Conservation (phyloP, 2,113 vertebrate genomes). For the Gallinago media region DNA sequence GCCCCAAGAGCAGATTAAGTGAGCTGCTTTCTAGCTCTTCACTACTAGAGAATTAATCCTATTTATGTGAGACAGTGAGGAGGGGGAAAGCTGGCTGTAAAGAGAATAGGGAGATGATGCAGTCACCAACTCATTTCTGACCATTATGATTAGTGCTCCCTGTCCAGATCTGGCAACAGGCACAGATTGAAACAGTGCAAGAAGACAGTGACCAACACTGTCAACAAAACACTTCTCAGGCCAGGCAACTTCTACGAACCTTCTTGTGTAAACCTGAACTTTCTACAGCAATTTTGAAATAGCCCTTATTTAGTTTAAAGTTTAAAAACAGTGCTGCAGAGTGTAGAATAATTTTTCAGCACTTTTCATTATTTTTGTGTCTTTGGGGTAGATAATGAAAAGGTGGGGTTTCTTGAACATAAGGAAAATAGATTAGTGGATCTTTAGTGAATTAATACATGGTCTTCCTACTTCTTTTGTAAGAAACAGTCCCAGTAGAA, state of each 20-base stretch:
- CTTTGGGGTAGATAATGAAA: not conserved
- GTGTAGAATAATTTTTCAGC: not conserved
- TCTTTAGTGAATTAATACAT: not conserved
- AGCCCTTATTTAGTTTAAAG: not conserved
- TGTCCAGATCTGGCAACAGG: not conserved
- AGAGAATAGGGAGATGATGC: not conserved
- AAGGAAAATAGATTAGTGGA: not conserved
- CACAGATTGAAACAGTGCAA: not conserved
- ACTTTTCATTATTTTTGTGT: not conserved
- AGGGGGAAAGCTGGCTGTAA: not conserved
- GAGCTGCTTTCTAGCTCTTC: not conserved
- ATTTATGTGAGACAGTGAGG: not conserved
- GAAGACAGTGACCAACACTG: not conserved
- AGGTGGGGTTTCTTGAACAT: not conserved
- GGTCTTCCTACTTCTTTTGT: not conserved
- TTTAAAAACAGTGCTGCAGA: not conserved
- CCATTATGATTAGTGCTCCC: not conserved
- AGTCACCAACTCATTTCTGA: not conserved
- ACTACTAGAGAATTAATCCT: not conserved
- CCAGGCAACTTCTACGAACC: not conserved
- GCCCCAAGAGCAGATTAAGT: not conserved
- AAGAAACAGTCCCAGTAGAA: not conserved
- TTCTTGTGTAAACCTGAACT: not conserved
- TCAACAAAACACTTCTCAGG: not conserved
- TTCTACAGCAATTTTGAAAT: not conserved